phyloP scores from a whole-genome alignment of 2,113 vertebrate species.

The Copsychus sechellarum region DNA sequence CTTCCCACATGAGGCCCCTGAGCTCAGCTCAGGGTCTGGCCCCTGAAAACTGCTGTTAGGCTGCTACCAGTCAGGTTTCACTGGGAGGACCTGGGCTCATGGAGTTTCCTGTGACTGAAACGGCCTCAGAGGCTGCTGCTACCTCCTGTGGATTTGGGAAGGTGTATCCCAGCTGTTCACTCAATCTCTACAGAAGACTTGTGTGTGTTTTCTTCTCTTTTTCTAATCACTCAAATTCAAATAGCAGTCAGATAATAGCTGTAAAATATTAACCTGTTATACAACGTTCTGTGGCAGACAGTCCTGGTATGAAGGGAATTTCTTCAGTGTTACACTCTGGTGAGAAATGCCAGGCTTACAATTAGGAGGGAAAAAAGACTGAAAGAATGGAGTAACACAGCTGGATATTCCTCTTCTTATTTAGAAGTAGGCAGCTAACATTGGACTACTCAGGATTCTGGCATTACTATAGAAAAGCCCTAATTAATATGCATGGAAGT shows the following conservation, averaged over 20 bases:
- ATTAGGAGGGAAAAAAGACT: neutral
- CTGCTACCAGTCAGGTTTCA: neutral
- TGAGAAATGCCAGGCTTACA: neutral
- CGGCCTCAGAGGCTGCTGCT: neutral
- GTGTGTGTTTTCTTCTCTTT: neutral
- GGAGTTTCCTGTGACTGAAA: neutral
- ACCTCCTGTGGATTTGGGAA: neutral
- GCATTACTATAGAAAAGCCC: slow-evolving; percentile 9
- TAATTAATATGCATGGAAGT: slow-evolving; percentile 30
- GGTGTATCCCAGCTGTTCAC: neutral
- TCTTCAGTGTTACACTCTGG: neutral
- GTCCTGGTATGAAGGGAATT: neutral
- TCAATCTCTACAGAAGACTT: neutral
- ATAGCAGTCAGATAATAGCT: neutral
- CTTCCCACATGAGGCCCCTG: accelerated
- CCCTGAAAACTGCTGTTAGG: neutral
- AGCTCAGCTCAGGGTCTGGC: neutral
- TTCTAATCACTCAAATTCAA: neutral
- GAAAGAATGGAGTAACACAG: neutral
- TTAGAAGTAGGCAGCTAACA: neutral
- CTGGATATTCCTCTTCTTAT: slow-evolving; percentile 7
- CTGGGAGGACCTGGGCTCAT: neutral
- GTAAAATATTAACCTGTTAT: slow-evolving; percentile 25
- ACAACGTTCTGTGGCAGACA: neutral
- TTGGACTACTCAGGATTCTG: slow-evolving; percentile 20